phyloP scores from a whole-genome alignment of 2,888 invertebrate species.

The Thecocarcelia acutangulata region DNA sequence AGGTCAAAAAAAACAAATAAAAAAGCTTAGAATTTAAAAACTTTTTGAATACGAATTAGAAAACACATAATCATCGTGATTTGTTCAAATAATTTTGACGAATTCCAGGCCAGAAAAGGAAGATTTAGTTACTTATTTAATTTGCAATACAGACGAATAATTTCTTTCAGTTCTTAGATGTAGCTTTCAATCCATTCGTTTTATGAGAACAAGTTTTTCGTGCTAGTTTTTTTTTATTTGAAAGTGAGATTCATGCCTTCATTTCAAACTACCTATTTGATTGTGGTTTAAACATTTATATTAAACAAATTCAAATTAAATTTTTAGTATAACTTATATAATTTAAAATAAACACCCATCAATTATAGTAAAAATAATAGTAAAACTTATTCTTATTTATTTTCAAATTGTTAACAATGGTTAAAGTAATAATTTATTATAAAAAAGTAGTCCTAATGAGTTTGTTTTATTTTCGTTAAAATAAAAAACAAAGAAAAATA shows the following conservation, averaged over 20 bases:
- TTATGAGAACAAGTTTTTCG: too few species aligned
- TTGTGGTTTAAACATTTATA: constrained; percentile 22
- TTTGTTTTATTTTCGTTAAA: constrained; percentile 16
- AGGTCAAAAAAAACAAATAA: too few species aligned
- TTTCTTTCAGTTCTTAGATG: too few species aligned
- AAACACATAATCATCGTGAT: too few species aligned
- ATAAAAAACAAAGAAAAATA: not conserved
- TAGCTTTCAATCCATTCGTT: too few species aligned
- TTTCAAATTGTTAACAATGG: constrained; percentile 37
- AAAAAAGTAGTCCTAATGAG: constrained; percentile 28
- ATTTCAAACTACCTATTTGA: not conserved
- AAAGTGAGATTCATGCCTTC: not conserved
- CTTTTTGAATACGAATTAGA: too few species aligned
- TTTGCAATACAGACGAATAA: too few species aligned
- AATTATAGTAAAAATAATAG: constrained; percentile 23
- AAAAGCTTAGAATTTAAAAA: too few species aligned
- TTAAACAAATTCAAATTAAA: constrained; percentile 44
- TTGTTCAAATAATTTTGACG: too few species aligned
- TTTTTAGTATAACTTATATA: constrained; percentile 47
- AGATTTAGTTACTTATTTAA: too few species aligned
- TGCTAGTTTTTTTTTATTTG: too few species aligned
- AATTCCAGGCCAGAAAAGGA: too few species aligned
- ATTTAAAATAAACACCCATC: constrained; percentile 14
- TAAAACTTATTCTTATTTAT: constrained; percentile 25
- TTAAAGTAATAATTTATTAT: constrained; percentile 51